Evolutionary conservation across 2,113 vertebrate species (phyloP), one percentile per base, ranked within the genome.

Genomic region (Poeciliopsis occidentalis): DNA sequence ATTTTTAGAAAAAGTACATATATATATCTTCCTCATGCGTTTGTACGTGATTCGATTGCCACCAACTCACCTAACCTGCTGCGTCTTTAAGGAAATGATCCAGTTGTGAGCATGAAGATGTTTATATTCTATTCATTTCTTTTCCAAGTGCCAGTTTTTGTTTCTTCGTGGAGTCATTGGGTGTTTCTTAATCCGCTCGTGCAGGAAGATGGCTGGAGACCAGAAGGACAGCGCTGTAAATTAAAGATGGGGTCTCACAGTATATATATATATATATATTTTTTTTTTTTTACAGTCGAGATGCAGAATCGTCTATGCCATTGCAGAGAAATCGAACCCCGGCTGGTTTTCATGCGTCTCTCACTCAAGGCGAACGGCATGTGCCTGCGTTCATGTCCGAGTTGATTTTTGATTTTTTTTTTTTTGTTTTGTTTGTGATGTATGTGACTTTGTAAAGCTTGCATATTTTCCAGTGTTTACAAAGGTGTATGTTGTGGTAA

Each of bases 381-480:
- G 92, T 88, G 89, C 91, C 91, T 93, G 91, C 88, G 41, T 91
- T 86, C 69, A 87, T 85, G 89, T 92, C 88, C 76, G 77, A 89
- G 72, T 90, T 57, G 5, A 57, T 57, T 57, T 57, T 24, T 19
- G 17, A 37, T 79, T 86, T 37, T 37, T 11, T 11, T 37, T 11
- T 11, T 3, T 37, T 37, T 87, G 79, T 89, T 92, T 91, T 88
- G 80, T 89, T 92, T 91, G 91, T 94, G 91, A 77, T 80, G 88
- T 87, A 85, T 83, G 89, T 93, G 92, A 94, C 86, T 93, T 93
- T 94, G 85, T 93, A 87, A 91, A 93, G 90, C 93, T 92, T 94
- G 91, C 92, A 92, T 92, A 93, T 93, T 93, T 92, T 93, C 92
- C 91, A 90, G 92, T 94, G 93, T 94, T 94, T 94, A 93, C 91